These are phyloP conservation scores for Syrphus vitripennis DNA, from an alignment of 2,888 invertebrate species.

Conservation along the genomic window DNA sequence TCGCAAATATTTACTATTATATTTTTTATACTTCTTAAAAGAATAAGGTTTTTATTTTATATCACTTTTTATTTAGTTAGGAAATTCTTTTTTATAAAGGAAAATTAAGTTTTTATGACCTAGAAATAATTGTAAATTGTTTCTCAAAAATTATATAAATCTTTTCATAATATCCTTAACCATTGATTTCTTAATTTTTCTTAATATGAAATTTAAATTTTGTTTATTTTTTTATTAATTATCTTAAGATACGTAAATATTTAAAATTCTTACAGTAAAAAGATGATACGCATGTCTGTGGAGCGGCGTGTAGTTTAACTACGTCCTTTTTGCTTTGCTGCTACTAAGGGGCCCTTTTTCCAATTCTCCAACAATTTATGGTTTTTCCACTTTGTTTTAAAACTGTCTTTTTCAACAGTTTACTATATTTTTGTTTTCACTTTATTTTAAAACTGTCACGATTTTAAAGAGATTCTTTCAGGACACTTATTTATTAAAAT, in stretches of 20 bases:
- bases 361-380: no score
- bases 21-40: no score
- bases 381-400: no score
- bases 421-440: neutral
- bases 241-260: no score
- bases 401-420: neutral
- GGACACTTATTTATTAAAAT: neutral
- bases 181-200: neutral
- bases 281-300: neutral
- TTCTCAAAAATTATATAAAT: neutral
- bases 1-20: no score
- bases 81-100: no score
- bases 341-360: neutral
- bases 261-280: neutral
- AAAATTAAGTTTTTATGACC: no score
- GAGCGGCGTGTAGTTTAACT: neutral
- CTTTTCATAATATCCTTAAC: neutral
- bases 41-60: no score
- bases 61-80: no score
- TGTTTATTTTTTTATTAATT: no score
- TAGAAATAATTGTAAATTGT: no score
- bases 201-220: neutral
- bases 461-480: neutral
- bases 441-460: neutral
- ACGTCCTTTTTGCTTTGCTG: neutral